A percentile compares a stretch with the other conserved stretches of the same genome.
Evolutionary conservation across 2,797 vertebrate species (phyloP).

Genomic region (Chanos chanos): DNA sequence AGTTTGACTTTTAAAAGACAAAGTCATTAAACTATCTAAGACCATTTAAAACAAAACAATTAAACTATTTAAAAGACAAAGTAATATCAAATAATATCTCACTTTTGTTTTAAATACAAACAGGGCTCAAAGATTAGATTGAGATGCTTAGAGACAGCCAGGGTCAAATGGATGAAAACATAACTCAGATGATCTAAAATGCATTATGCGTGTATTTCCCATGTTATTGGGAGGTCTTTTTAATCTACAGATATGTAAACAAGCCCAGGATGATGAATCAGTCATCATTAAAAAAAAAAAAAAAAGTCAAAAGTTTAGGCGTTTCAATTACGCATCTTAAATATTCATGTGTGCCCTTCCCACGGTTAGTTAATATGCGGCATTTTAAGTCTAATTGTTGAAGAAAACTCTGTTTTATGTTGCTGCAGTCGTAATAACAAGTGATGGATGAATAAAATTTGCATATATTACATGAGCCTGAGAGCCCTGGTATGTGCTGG

Average conservation of each 20-base stretch:
- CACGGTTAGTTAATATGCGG: constrained; percentile 86
- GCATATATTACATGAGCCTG: constrained; percentile 90
- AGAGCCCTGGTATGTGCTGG: constrained; percentile 90
- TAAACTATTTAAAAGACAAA: no score
- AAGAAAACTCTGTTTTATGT: constrained; percentile 86
- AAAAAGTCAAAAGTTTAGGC: constrained; percentile 69
- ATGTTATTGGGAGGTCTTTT: neutral
- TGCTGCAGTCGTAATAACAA: constrained; percentile 87
- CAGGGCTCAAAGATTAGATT: no score
- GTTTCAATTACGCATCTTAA: constrained; percentile 71
- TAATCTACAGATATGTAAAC: constrained; percentile 54
- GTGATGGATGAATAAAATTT: constrained; percentile 96
- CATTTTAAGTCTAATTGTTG: constrained; percentile 91
- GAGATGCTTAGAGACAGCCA: no score
- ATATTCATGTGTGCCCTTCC: constrained; percentile 69
- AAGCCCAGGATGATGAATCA: constrained; percentile 55
- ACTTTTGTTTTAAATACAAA: no score
- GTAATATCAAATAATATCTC: no score
- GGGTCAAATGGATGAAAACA: no score
- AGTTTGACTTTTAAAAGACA: no score
- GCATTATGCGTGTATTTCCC: constrained; percentile 14
- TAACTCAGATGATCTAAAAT: no score
- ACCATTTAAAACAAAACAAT: no score
- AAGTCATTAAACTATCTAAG: no score
- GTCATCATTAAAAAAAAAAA: constrained; percentile 60